These are phyloP conservation scores for Brachionus asplanchnoidis DNA, from an alignment of 1,140 invertebrate species.

Conservation along the genomic window DNA sequence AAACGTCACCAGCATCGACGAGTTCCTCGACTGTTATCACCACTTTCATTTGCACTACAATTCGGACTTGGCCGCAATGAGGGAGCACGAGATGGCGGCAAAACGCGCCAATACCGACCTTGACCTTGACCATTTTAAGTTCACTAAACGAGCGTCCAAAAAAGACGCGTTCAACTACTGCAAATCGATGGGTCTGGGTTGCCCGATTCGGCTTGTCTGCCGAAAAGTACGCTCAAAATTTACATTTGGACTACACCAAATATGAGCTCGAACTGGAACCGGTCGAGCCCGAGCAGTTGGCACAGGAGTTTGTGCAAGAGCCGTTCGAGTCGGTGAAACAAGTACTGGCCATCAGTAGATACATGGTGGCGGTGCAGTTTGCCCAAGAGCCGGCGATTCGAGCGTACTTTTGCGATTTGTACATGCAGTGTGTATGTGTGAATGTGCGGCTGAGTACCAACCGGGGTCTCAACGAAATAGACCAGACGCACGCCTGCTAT, in stretches of 20 bases:
- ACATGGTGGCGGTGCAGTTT: slow-evolving; percentile 60
- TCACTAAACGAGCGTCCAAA: slow-evolving; percentile 60
- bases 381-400: slow-evolving; percentile 83
- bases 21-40: background rate
- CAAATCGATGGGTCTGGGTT: slow-evolving; percentile 22
- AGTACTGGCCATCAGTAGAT: background rate
- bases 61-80: slow-evolving; percentile 15
- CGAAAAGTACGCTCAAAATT: slow-evolving; percentile 91
- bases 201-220: slow-evolving; percentile 81
- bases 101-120: too few relatives aligned
- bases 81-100: background rate
- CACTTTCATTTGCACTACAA: slow-evolving; percentile 35
- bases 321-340: background rate
- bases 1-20: background rate
- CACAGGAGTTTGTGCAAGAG: background rate
- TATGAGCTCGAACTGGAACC: slow-evolving; percentile 87
- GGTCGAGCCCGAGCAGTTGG: slow-evolving; percentile 63
- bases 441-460: slow-evolving; percentile 69
- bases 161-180: slow-evolving; percentile 61
- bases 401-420: slow-evolving; percentile 77
- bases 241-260: slow-evolving; percentile 88
- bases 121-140: slow-evolving; percentile 45
- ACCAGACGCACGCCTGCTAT: slow-evolving; percentile 77
- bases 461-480: slow-evolving; percentile 67
- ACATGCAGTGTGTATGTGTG: slow-evolving; percentile 80